Conservation (phyloP, 2,797 vertebrate species). For the Ptychadena robeensis region DNA sequence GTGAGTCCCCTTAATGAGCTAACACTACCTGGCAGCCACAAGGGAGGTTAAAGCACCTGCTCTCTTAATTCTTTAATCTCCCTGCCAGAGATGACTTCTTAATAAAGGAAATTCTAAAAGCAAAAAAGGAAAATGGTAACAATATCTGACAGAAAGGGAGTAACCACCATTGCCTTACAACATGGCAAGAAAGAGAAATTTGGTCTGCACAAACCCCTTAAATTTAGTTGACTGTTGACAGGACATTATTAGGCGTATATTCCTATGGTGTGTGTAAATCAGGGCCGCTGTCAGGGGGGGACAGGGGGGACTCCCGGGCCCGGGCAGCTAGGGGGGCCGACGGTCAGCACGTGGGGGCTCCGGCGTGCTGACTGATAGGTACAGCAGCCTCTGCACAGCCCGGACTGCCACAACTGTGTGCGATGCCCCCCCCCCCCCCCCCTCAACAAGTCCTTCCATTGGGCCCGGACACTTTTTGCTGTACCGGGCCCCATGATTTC, state of each 20-base stretch:
- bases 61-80: conserved; percentile 30
- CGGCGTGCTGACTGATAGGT: too few relatives aligned
- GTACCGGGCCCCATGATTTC: too few relatives aligned
- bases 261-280: too few relatives aligned
- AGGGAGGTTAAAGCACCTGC: background rate
- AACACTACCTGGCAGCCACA: conserved; percentile 1
- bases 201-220: background rate
- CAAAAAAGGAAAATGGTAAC: conserved; percentile 4
- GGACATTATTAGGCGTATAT: background rate
- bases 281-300: too few relatives aligned
- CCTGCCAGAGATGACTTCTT: conserved; percentile 25
- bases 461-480: too few relatives aligned
- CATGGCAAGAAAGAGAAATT: background rate
- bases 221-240: background rate
- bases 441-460: too few relatives aligned
- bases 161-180: background rate
- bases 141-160: conserved; percentile 32
- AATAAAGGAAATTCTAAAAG: conserved; percentile 36
- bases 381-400: too few relatives aligned
- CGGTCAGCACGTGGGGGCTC: too few relatives aligned
- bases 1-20: conserved; percentile 38
- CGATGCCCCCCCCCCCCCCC: too few relatives aligned
- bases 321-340: too few relatives aligned
- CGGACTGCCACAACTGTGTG: too few relatives aligned
- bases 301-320: too few relatives aligned